Evolutionary conservation across 2,888 invertebrate species (phyloP), one percentile per base, ranked within the genome.

Genomic region (Prosopocoilus inquinatus): DNA sequence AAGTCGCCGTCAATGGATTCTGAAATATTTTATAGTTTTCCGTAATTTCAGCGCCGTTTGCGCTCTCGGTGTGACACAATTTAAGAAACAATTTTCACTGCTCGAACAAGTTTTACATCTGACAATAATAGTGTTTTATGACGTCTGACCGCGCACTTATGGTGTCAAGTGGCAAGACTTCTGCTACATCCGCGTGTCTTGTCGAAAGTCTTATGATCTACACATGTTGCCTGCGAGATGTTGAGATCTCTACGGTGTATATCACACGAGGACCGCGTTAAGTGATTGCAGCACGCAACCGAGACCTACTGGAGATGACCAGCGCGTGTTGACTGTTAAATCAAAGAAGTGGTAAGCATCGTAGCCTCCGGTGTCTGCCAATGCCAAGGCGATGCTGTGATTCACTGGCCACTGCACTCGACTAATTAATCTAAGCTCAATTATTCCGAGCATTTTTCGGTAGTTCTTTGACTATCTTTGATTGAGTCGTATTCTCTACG

Each of bases 271-370:
- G 15, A 13, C 16, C 41, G 41, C 41, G 41, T 4, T 15, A 4
- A 28, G 36, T 34, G 36, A 51, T 39, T 35, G 47, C 32, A 15
- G 35, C 15, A 50, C 50, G 43, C 48, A 44, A 28, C 48, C 56
- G 57, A 58, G 59, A 48, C 58, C 57, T 59, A 64, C 64, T 64
- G 61, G 58, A 62, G 62, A 62, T 62, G 61, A 49, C 54, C 61
- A 60, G 56, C 60, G 57, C 53, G 62, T 57, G 43, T 54, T 60
- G 55, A 55, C 61, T 64, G 64, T 64, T 64, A 64, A 64, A 60
- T 61, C 61, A 57, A 61, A 64, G 62, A 62, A 64, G 64, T 62
- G 64, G 62, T 57, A 51, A 57, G 54, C 55, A 53, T 58, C 58
- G 57, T 55, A 58, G 58, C 60, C 59, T 50, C 51, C 43, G 54